Evolutionary conservation across 2,797 vertebrate species (phyloP).

Genomic region (Todus mexicanus): DNA sequence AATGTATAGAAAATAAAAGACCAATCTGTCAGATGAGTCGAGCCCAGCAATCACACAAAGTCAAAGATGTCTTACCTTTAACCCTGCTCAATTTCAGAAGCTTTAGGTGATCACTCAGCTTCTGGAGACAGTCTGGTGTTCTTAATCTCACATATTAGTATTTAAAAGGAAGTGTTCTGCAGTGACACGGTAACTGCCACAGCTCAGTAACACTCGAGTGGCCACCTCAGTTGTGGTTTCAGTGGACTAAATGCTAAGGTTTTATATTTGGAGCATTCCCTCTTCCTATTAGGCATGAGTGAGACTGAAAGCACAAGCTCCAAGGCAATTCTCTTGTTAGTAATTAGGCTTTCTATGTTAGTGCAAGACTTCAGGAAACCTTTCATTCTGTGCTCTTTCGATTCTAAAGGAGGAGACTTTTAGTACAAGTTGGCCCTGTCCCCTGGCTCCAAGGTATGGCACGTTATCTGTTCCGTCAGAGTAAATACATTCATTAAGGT

Average conservation of each 20-base stretch:
- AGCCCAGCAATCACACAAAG: background rate
- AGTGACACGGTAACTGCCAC: background rate
- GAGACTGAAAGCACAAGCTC: background rate
- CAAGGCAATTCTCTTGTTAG: constrained; percentile 34
- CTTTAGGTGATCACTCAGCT: background rate
- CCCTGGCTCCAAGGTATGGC: constrained; percentile 40
- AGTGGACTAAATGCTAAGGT: background rate
- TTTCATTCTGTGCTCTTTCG: constrained; percentile 31
- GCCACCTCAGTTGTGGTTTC: background rate
- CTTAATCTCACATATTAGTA: background rate
- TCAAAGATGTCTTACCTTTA: background rate
- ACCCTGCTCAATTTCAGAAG: background rate
- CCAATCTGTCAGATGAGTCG: background rate
- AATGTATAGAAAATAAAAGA: background rate
- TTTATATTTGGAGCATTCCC: background rate
- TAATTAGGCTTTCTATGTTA: constrained; percentile 55
- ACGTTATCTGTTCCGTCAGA: constrained; percentile 3
- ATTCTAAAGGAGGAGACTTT: constrained; percentile 30
- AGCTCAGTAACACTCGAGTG: background rate
- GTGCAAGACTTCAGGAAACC: constrained; percentile 46
- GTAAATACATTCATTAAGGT: constrained; percentile 55
- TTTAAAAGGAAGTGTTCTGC: background rate
- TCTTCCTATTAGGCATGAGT: background rate
- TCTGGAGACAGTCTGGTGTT: background rate
- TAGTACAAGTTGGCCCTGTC: background rate